A percentile compares a stretch with the other conserved stretches of the same genome.
These are phyloP conservation scores for Andrena marginata DNA, from an alignment of 2,888 invertebrate species.

Conservation along the genomic window DNA sequence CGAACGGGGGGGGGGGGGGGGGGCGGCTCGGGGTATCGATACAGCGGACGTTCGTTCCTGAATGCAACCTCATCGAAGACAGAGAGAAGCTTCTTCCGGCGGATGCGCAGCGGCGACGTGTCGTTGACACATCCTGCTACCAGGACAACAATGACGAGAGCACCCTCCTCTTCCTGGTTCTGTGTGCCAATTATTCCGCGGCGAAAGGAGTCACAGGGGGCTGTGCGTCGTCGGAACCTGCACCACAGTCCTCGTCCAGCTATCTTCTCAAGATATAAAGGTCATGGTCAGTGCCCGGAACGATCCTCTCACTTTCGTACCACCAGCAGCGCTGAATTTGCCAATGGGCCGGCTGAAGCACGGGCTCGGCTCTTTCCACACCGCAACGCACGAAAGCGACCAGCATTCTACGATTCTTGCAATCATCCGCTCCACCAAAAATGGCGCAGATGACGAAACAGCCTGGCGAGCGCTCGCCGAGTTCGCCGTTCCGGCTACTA, in stretches of 20 bases:
- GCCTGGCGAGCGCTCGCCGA: too few relatives aligned
- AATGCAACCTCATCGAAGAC: conserved; percentile 65
- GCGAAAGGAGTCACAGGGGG: not conserved
- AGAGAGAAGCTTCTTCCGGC: conserved; percentile 76
- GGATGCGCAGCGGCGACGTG: conserved; percentile 74
- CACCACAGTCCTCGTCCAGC: not conserved
- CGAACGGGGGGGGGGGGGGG: too few relatives aligned
- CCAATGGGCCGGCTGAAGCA: not conserved
- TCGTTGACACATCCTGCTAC: conserved; percentile 74
- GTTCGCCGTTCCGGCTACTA: too few relatives aligned
- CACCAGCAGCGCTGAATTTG: not conserved
- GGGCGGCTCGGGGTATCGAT: conserved; percentile 42
- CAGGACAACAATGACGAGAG: conserved; percentile 66
- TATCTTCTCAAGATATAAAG: conserved; percentile 6
- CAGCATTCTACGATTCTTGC: too few relatives aligned
- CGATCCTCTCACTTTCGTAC: conserved; percentile 13
- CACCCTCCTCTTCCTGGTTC: conserved; percentile 65
- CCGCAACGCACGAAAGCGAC: not conserved
- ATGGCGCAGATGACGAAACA: too few relatives aligned
- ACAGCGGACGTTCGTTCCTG: conserved; percentile 26
- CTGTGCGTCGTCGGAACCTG: not conserved
- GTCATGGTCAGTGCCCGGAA: not conserved
- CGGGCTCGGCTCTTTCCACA: not conserved
- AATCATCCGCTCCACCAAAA: too few relatives aligned
- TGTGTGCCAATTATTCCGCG: conserved; percentile 60